Base-by-base conservation (phyloP, 2,888 invertebrate genomes). In the Nymphalis c-album region DNA sequence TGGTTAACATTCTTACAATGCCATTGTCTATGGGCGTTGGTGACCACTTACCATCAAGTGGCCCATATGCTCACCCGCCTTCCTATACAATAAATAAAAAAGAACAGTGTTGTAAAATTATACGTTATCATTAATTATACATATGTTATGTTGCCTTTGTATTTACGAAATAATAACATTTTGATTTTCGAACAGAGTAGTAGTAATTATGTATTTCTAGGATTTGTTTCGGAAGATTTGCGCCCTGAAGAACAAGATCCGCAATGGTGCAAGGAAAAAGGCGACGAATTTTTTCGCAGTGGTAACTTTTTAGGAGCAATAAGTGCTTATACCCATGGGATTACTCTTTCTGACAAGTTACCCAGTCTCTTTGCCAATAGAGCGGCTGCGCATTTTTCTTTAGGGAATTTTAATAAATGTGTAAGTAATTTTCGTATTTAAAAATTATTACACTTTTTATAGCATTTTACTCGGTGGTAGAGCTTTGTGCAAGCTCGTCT, bases 231-330 rank as follows among this genome's bases (percentile, higher is more conserved):
- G 10, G 95, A 95, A 80, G 96, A 96, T 80, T 88, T 96, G 3
- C 90, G 95, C 48, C 94, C 95, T 0, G 97, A 97, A 80, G 97
- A 97, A 84, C 95, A 94, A 75, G 96, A 97, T 85, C 97, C 97
- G 0, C 93, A 95, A 71, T 97, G 96, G 95, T 93, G 97, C 66
- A 94, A 96, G 78, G 94, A 95, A 71, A 97, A 97, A 86, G 97
- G 97, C 60, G 95, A 96, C 80, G 94, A 95, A 71, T 96, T 97
- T 84, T 95, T 96, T 84, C 94, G 94, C 71, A 93, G 90, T 69
- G 95, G 95, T 40, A 96, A 97, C 86, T 96, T 94, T 81, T 89
- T 96, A 67, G 96, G 95, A 2, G 97, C 97, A 0, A 92, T 97
- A 61, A 97, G 96, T 80, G 97, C 97, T 10, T 97, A 96, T 80